These are phyloP conservation scores for Leptinotarsa undecemlineata DNA, from an alignment of 1,140 invertebrate species.

Conservation along the genomic window DNA sequence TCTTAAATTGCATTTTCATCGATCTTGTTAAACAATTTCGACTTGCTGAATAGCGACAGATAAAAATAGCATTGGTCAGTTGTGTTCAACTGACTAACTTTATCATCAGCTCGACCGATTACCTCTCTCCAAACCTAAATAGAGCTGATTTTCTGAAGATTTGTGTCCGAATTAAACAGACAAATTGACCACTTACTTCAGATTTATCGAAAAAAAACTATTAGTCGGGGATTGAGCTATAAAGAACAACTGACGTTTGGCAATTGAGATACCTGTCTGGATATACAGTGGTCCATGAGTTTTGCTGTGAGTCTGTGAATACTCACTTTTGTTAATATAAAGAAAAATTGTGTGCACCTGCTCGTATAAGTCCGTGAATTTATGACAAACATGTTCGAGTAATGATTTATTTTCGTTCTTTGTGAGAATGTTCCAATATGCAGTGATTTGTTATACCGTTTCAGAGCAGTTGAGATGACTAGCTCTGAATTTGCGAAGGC, in stretches of 20 bases:
- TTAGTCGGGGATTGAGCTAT: not conserved
- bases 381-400: too few relatives aligned
- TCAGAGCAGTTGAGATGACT: too few relatives aligned
- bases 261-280: not conserved
- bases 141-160: conserved; percentile 22
- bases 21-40: not conserved
- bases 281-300: too few relatives aligned
- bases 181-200: conserved; percentile 20
- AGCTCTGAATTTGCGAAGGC: too few relatives aligned
- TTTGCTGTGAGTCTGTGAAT: too few relatives aligned
- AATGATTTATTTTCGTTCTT: too few relatives aligned
- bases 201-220: conserved; percentile 27
- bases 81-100: conserved; percentile 13
- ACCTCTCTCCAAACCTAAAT: conserved; percentile 9
- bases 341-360: too few relatives aligned
- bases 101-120: conserved; percentile 4
- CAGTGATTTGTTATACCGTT: too few relatives aligned
- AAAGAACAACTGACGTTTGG: conserved; percentile 7
- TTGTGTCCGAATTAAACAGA: conserved; percentile 23
- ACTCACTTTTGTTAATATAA: too few relatives aligned
- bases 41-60: not conserved
- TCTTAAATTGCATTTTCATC: not conserved
- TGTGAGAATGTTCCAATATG: too few relatives aligned
- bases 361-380: too few relatives aligned
- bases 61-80: conserved; percentile 16